Base-by-base conservation (phyloP, 2,888 invertebrate species). In the Cryptocephalus primarius region DNA sequence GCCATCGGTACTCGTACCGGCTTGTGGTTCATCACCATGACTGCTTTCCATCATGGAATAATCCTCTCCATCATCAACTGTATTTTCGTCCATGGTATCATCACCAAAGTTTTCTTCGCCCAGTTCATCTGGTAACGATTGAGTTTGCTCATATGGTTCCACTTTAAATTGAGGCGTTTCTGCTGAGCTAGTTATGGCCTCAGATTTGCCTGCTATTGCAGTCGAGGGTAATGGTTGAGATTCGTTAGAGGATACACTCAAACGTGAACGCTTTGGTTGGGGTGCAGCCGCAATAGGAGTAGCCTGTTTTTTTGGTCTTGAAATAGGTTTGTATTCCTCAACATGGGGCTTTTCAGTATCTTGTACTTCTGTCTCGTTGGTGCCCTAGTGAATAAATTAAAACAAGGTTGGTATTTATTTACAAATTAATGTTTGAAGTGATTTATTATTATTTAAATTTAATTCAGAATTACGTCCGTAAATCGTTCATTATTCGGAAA, bases 1-100 rank as follows among this genome's bases (percentile, higher is more conserved):
- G 39, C 60, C 64, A 44, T 68, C 68, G 8, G 63, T 55, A 54
- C 69, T 69, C 9, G 69, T 68, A n/a, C 69, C 67, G 10, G 68
- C 65, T 47, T 70, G 64, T 8, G 67, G 67, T 60, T 69, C 68
- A 47, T 66, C 67, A 8, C 59, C 59, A 47, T 45, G 46, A 38
- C 49, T 50, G 40, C 60, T 57, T 56, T 69, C 67, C 60, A 67
- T 64, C 60, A 67, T 63, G 10, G 64, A 57, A 59, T 66, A 67
- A 50, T 69, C 68, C 46, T 68, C 66, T 2, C 60, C 58, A 46
- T 69, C 68, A 40, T 68, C 67, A 46, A 60, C 62, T 40, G 56
- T 58, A 9, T 57, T 57, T 39, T 66, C 64, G 33, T 67, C 66
- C 39, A 63, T 52, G 10, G 54, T 55, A 46, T 64, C 64, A 33